Evolutionary conservation across 2,797 vertebrate species (phyloP).

Genomic region (Cossypha dichroa): DNA sequence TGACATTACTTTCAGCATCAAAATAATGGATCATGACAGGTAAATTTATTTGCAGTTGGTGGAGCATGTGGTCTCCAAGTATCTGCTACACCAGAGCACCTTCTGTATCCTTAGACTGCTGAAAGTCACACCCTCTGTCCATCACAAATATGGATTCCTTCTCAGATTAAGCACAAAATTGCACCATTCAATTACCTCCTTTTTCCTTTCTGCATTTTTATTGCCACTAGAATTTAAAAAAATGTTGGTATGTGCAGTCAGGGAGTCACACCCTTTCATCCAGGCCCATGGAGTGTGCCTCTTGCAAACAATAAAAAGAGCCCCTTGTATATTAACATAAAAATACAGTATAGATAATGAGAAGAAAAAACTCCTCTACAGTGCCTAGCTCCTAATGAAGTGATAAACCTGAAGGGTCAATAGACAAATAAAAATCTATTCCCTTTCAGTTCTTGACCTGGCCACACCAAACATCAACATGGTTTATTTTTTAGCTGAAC

Average conservation of each 20-base stretch:
- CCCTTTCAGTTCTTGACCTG: neutral
- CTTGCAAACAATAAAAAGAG: neutral
- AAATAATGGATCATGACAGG: neutral
- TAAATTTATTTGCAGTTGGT: neutral
- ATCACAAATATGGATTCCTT: neutral
- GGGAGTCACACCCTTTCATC: neutral
- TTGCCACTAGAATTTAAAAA: neutral
- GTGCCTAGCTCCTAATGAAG: neutral
- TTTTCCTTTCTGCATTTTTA: neutral
- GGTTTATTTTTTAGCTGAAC: neutral
- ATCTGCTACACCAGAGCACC: neutral
- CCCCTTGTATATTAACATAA: neutral
- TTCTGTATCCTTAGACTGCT: neutral
- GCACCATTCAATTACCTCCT: neutral
- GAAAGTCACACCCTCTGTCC: neutral
- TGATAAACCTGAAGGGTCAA: neutral
- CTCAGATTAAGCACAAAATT: neutral
- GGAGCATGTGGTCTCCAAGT: neutral
- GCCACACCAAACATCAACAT: neutral
- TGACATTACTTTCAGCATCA: neutral
- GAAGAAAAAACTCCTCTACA: neutral
- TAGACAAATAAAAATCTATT: neutral
- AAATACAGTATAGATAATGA: neutral
- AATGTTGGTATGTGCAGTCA: neutral
- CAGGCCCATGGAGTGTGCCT: neutral